phyloP scores from a whole-genome alignment of 2,888 invertebrate genomes.

The Lasioglossum pauxillum region DNA sequence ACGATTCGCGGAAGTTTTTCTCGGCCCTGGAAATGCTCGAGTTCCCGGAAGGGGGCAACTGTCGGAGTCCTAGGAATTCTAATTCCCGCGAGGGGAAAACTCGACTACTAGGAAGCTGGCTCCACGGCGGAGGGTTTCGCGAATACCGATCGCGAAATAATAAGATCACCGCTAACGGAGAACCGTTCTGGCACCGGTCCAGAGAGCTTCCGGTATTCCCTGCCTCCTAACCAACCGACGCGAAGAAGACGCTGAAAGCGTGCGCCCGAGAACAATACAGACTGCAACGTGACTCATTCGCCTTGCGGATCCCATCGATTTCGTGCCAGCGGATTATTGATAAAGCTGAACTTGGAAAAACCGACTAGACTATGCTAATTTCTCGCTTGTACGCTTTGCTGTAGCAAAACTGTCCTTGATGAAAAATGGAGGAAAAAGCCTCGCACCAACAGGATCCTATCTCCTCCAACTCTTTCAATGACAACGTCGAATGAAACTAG shows the following conservation, averaged over 20 bases:
- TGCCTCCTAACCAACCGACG: conserved; percentile 1
- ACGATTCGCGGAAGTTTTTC: background rate
- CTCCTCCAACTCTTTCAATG: background rate
- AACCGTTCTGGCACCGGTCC: conserved; percentile 48
- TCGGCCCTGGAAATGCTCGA: background rate
- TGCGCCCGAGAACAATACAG: conserved; percentile 36
- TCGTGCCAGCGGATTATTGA: conserved; percentile 8
- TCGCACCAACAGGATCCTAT: background rate
- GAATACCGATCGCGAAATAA: conserved; percentile 40
- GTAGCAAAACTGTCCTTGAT: background rate
- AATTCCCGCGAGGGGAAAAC: background rate
- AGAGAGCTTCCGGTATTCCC: conserved; percentile 41
- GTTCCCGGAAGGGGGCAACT: background rate
- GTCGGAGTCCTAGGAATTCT: background rate
- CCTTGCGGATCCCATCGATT: background rate
- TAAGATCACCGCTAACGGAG: conserved; percentile 23
- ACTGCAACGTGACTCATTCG: conserved; percentile 41
- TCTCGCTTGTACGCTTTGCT: background rate
- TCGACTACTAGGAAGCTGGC: background rate
- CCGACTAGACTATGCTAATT: background rate
- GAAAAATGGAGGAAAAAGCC: background rate
- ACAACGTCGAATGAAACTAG: background rate
- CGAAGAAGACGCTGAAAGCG: conserved; percentile 23
- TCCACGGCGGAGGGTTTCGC: background rate
- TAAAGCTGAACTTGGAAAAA: background rate